Base-by-base conservation (phyloP, 2,797 vertebrate species). In the Urocyon cinereoargenteus region DNA sequence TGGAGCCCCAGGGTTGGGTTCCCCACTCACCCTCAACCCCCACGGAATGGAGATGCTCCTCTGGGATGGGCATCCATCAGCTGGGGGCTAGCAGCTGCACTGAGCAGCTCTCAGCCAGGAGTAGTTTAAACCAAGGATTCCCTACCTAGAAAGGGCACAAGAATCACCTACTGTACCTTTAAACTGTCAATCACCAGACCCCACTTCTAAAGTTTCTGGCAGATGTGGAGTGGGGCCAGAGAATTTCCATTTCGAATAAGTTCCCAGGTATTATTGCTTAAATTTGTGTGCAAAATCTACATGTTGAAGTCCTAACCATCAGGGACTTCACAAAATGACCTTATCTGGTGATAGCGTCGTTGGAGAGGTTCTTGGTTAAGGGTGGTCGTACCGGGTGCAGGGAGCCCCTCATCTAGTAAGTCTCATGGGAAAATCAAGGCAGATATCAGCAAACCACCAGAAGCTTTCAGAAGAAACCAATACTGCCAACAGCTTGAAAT, bases 61-160 rank as follows among this genome's bases (percentile, higher is more conserved):
- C 34, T 6, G 21, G 22, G 28, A 11, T 2, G 28, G 36, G 24
- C 6, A 0, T 0, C 3, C 8, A 0, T 36, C 28, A 14, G n/a
- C 36, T 3, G 3, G n/a, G 53, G 2, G 22, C 55, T 31, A 36
- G n/a, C n/a, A 21, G 24, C 36, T 3, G 2, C 5, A 8, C 13
- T 14, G 31, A 26, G n/a, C 45, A 1, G 21, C 24, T 6, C 9
- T n/a, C 10, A 2, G 6, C 40, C 34, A 19, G 2, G 28, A 13
- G 13, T 12, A 6, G 15, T 10, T 57, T 12, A n/a, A 2, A 13
- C 6, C 13, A 4, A 7, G 0, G 72, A 13, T 5, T 66, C 66
- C 68, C 15, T 6, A 5, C 36, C 28, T n/a, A 11, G 9, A 18
- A 3, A 18, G 12, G 64, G 3, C 59, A 40, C 19, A 36, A 45